These are phyloP conservation scores for Chrysemys picta DNA, from an alignment of 2,113 vertebrate genomes.

Conservation along the genomic window DNA sequence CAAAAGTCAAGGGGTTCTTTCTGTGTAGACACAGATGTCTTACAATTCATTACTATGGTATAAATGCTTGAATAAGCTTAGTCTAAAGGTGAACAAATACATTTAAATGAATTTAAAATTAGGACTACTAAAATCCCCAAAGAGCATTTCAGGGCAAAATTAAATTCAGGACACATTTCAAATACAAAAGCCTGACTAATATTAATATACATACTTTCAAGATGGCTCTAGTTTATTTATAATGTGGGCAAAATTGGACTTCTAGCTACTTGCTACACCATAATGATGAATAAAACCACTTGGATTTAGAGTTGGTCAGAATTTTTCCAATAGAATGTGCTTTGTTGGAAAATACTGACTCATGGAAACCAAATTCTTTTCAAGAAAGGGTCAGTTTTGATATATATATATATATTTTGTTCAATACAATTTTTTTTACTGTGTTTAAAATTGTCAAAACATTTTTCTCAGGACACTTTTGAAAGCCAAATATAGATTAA, in stretches of 20 bases:
- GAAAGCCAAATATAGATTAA: neutral
- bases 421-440: neutral
- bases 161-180: neutral
- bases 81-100: constrained; percentile 54
- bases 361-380: neutral
- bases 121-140: constrained; percentile 34
- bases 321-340: neutral
- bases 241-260: neutral
- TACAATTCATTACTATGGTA: constrained; percentile 41
- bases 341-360: neutral
- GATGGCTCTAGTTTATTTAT: neutral
- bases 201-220: neutral
- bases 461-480: neutral
- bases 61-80: constrained; percentile 59
- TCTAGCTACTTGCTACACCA: accelerated
- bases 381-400: neutral
- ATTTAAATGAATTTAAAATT: constrained; percentile 61
- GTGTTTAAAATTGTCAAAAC: neutral
- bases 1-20: constrained; percentile 49
- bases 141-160: constrained; percentile 21
- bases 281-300: neutral
- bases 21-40: constrained; percentile 47
- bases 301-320: neutral
- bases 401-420: too few species aligned
- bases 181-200: neutral